Conservation (phyloP, 1,140 invertebrate genomes). For the Asobara japonica region DNA sequence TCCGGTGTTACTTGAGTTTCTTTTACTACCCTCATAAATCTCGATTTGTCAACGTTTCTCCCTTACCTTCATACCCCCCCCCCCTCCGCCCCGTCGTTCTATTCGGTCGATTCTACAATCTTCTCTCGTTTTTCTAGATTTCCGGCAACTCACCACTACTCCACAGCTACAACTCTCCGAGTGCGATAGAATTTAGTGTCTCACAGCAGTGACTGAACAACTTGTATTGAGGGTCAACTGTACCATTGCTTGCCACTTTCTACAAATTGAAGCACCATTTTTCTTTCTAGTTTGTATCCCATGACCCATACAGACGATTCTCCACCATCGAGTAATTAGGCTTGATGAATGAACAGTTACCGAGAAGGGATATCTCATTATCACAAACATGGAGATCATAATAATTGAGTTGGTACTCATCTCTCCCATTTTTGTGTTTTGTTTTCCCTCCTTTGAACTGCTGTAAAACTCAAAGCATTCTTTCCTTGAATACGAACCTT, state of each 20-base stretch:
- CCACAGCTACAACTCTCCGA: background rate
- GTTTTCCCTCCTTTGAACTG: too few relatives aligned
- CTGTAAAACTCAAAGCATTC: too few relatives aligned
- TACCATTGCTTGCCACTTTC: background rate
- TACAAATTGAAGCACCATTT: background rate
- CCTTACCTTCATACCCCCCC: slow-evolving; percentile 22
- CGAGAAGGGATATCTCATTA: too few relatives aligned
- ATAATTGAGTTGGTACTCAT: too few relatives aligned
- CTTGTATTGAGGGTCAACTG: background rate
- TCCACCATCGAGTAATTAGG: too few relatives aligned
- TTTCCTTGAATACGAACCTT: too few relatives aligned
- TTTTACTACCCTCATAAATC: slow-evolving; percentile 45
- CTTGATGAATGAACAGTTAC: too few relatives aligned
- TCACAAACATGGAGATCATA: too few relatives aligned
- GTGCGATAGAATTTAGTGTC: background rate
- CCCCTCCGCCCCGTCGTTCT: slow-evolving; percentile 17
- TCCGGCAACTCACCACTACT: background rate
- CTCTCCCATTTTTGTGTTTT: too few relatives aligned
- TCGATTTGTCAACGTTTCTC: slow-evolving; percentile 52
- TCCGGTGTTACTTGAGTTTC: slow-evolving; percentile 28
- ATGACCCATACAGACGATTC: background rate
- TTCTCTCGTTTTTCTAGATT: background rate
- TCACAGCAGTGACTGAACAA: background rate
- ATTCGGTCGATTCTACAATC: background rate
- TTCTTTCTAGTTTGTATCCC: background rate